A percentile compares a stretch with the other conserved stretches of the same genome.
These are phyloP conservation scores for Myotis lucifugus DNA, from an alignment of 2,113 vertebrate genomes.

Conservation along the genomic window DNA sequence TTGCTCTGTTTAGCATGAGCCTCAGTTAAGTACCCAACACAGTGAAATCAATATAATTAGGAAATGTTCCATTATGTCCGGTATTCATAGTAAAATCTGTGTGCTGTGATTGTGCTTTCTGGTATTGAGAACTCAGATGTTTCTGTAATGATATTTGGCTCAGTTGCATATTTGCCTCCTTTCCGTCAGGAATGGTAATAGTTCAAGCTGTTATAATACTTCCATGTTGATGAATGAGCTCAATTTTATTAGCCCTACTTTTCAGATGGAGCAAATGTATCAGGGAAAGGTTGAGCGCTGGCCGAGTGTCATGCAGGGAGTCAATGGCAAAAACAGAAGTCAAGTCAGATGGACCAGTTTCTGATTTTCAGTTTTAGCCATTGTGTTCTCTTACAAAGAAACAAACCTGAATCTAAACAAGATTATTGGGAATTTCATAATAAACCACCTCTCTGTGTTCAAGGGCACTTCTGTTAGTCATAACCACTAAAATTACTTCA, in stretches of 20 bases:
- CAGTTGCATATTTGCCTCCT: background rate
- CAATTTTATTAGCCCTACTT: background rate
- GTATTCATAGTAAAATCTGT: background rate
- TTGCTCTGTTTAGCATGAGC: background rate
- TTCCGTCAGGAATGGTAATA: conserved; percentile 30
- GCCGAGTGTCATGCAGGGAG: background rate
- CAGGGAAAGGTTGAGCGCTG: background rate
- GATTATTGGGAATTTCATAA: background rate
- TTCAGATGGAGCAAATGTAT: background rate
- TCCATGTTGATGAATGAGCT: background rate
- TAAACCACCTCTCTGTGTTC: background rate
- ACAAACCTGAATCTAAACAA: background rate
- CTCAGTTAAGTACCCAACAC: background rate
- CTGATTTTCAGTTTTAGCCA: background rate
- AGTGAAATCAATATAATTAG: background rate
- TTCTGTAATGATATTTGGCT: background rate
- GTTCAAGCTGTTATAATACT: background rate
- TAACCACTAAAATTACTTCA: background rate
- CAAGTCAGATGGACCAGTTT: background rate
- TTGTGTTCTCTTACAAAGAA: background rate
- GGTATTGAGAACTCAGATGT: background rate
- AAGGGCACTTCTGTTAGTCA: background rate
- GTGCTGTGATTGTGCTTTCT: background rate
- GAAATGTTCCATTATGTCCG: background rate
- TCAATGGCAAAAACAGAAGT: background rate